Percentiles rank a stretch among this genome's conserved stretches.
These are phyloP conservation scores for Apamea crenata DNA, from an alignment of 2,888 invertebrate genomes.

Conservation along the genomic window DNA sequence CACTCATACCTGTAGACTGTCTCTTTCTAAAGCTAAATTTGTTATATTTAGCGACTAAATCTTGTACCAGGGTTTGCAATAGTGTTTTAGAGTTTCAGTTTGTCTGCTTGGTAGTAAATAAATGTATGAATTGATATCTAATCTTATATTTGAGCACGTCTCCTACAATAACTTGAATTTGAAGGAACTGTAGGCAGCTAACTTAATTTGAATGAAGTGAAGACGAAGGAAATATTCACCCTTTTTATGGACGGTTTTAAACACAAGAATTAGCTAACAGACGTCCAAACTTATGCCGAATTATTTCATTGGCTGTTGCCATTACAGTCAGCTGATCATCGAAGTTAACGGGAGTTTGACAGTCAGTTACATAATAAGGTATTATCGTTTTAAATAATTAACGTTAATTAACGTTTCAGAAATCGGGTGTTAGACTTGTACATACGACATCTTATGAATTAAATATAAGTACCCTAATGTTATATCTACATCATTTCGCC, in stretches of 20 bases:
- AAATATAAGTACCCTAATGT: conserved; percentile 14
- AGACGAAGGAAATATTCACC: neutral
- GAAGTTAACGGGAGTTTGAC: neutral
- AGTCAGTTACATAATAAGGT: neutral
- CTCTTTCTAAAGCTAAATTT: neutral
- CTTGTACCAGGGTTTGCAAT: neutral
- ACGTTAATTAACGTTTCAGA: neutral
- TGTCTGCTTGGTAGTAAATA: neutral
- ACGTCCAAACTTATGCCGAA: neutral
- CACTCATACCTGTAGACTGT: neutral
- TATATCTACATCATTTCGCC: neutral
- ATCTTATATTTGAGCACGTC: neutral
- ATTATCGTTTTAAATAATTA: no score
- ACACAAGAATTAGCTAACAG: neutral
- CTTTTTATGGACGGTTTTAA: neutral
- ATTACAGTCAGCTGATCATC: neutral
- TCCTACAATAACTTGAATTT: neutral
- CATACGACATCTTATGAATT: conserved; percentile 38
- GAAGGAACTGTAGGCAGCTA: neutral
- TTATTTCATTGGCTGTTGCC: neutral
- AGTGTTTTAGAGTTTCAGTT: neutral
- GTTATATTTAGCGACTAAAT: neutral
- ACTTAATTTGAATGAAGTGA: neutral
- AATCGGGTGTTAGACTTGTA: neutral
- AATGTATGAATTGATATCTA: neutral